Percentiles rank a stretch among this genome's conserved stretches.
These are phyloP conservation scores for Thaumatotibia leucotreta DNA, from an alignment of 1,140 invertebrate species.

Conservation along the genomic window DNA sequence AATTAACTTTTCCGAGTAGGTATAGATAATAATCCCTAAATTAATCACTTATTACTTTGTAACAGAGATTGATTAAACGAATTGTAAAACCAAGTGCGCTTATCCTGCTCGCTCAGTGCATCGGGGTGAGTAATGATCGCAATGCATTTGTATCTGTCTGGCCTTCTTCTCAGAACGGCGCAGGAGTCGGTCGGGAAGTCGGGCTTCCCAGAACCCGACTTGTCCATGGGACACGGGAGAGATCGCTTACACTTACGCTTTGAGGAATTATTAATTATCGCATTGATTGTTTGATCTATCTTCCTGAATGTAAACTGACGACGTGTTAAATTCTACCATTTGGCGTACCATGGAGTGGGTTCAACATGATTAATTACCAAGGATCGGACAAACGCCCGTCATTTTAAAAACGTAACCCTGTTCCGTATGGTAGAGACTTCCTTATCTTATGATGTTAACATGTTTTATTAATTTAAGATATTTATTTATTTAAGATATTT, in stretches of 20 bases:
- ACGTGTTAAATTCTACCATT: background rate
- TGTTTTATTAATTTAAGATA: too few species aligned
- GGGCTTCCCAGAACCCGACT: slow-evolving; percentile 5
- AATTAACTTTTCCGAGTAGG: background rate
- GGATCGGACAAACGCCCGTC: too few species aligned
- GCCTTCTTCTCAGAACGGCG: slow-evolving; percentile 32
- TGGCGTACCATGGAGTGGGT: background rate
- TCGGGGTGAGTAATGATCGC: background rate
- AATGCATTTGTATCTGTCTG: slow-evolving; percentile 6
- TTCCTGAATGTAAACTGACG: background rate
- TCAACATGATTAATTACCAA: slow-evolving; percentile 12
- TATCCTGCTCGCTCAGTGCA: background rate
- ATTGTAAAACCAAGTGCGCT: background rate
- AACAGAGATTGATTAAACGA: background rate
- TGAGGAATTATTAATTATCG: background rate
- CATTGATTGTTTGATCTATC: background rate
- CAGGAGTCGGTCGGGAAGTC: slow-evolving; percentile 33
- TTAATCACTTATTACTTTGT: background rate
- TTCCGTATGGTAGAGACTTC: too few species aligned
- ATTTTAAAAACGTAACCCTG: too few species aligned
- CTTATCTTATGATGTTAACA: too few species aligned
- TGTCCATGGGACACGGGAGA: background rate
- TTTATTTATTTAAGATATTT: too few species aligned
- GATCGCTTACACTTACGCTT: background rate
- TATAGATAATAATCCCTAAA: too few species aligned